Conservation (phyloP, 2,888 invertebrate genomes). For the Cetonia aurata region DNA sequence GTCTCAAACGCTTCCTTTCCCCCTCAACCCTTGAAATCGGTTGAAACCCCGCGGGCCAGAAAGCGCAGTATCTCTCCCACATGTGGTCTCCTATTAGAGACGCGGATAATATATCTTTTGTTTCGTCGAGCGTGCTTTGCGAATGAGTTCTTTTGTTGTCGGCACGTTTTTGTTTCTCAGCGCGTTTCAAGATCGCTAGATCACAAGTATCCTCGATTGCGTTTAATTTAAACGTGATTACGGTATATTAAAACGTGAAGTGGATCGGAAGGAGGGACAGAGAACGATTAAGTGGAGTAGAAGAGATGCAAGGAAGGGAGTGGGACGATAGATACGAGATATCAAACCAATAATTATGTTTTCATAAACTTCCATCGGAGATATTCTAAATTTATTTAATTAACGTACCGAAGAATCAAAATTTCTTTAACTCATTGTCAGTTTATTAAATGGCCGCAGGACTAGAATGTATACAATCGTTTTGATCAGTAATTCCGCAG, state of each 20-base stretch:
- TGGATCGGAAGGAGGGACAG: slow-evolving; percentile 14
- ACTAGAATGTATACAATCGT: too few species aligned
- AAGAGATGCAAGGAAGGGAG: background rate
- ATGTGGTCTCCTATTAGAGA: slow-evolving; percentile 56
- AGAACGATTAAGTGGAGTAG: background rate
- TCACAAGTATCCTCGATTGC: slow-evolving; percentile 42
- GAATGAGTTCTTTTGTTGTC: slow-evolving; percentile 58
- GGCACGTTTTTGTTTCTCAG: slow-evolving; percentile 57
- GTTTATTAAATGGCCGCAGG: too few species aligned
- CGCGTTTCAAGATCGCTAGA: slow-evolving; percentile 52
- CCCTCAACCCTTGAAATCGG: slow-evolving; percentile 39
- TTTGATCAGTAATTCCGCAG: too few species aligned
- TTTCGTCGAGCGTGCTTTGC: slow-evolving; percentile 57
- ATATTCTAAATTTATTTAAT: too few species aligned
- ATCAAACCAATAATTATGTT: slow-evolving; percentile 36
- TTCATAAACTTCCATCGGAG: slow-evolving; percentile 22
- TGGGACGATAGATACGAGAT: slow-evolving; percentile 9
- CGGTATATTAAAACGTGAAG: slow-evolving; percentile 35
- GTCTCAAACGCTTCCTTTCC: slow-evolving; percentile 53
- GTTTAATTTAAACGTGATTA: slow-evolving; percentile 39
- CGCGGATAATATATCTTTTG: slow-evolving; percentile 62
- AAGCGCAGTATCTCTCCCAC: slow-evolving; percentile 48
- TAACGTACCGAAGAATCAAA: too few species aligned
- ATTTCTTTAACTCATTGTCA: too few species aligned
- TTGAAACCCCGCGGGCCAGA: slow-evolving; percentile 32